A percentile compares a stretch with the other conserved stretches of the same genome.
Conservation (phyloP, 2,797 vertebrate species). For the Dendrocincla tyrannina region DNA sequence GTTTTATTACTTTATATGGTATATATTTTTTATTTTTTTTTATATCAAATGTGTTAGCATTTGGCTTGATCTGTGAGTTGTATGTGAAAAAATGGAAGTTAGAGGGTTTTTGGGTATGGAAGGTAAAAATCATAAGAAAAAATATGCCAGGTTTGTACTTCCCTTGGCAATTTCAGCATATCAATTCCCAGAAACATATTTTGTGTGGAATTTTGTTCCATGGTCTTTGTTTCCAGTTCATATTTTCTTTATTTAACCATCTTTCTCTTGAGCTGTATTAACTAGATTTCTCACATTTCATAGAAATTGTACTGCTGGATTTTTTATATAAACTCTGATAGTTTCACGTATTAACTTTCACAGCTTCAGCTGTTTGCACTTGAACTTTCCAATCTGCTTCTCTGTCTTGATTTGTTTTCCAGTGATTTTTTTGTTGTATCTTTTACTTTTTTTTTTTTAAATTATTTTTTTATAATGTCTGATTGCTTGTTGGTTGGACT, state of each 20-base stretch:
- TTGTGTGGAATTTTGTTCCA: not conserved
- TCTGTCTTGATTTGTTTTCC: not conserved
- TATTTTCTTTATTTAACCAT: not conserved
- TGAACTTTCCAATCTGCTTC: not conserved
- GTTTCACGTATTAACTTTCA: not conserved
- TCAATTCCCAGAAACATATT: not conserved
- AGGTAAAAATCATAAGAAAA: not conserved
- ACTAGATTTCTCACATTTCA: not conserved
- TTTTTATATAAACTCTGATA: not conserved
- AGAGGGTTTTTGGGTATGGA: not conserved
- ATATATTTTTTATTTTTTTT: not conserved
- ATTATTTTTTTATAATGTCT: not conserved
- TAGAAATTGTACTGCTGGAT: not conserved
- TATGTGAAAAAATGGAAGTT: not conserved
- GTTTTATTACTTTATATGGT: not conserved
- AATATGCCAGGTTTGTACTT: not conserved
- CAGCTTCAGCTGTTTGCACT: not conserved
- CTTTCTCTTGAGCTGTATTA: not conserved
- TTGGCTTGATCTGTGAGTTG: not conserved
- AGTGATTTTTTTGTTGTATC: not conserved
- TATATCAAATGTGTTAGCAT: not conserved
- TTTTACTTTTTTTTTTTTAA: not conserved
- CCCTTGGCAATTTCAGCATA: not conserved
- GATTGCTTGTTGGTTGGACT: not conserved
- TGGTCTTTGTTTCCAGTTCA: not conserved